Conservation (phyloP, 2,888 invertebrate genomes). For the Timema cristinae region DNA sequence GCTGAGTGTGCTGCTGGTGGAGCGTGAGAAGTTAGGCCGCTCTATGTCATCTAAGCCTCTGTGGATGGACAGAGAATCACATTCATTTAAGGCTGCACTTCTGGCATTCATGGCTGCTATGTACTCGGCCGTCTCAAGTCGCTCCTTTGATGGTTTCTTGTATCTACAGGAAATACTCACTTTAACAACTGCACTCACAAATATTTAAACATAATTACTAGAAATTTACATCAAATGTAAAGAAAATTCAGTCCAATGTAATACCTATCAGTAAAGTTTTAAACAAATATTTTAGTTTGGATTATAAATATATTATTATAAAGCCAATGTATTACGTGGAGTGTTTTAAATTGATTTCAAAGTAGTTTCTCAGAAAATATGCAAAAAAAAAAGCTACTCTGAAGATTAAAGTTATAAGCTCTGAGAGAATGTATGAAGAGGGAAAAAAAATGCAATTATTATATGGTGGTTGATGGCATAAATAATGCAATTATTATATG, state of each 20-base stretch:
- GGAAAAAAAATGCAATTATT: too few relatives aligned
- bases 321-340: too few relatives aligned
- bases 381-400: too few relatives aligned
- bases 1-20: slow-evolving; percentile 52
- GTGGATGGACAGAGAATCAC: slow-evolving; percentile 73
- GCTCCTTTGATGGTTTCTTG: slow-evolving; percentile 69
- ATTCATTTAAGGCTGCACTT: slow-evolving; percentile 44
- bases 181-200: background rate
- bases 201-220: background rate
- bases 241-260: background rate
- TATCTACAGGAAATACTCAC: slow-evolving; percentile 49
- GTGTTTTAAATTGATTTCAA: too few relatives aligned
- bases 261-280: background rate
- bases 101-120: slow-evolving; percentile 54
- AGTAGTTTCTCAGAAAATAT: too few relatives aligned
- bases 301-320: too few relatives aligned
- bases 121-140: slow-evolving; percentile 74
- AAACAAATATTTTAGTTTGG: background rate
- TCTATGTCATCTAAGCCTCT: slow-evolving; percentile 72
- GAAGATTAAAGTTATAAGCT: too few relatives aligned
- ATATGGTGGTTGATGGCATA: too few relatives aligned
- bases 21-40: slow-evolving; percentile 47
- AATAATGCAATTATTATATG: too few relatives aligned
- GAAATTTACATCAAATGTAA: background rate
- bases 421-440: too few relatives aligned